Percentiles rank a stretch among this genome's conserved stretches.
Conservation (phyloP, 2,888 invertebrate genomes). For the Xestia xanthographa region DNA sequence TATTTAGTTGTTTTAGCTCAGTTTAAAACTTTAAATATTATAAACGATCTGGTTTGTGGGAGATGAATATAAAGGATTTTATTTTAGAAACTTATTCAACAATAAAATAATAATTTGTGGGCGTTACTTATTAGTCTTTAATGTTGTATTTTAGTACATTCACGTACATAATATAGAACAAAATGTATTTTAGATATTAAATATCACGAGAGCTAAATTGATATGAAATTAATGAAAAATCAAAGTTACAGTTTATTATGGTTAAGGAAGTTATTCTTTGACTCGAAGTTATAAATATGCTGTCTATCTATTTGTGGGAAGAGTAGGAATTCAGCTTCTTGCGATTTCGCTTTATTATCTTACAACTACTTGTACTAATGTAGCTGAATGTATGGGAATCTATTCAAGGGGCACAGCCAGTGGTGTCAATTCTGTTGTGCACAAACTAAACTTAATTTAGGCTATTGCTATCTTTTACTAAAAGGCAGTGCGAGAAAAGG, state of each 20-base stretch:
- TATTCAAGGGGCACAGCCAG: slow-evolving; percentile 9
- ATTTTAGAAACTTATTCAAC: slow-evolving; percentile 51
- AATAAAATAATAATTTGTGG: slow-evolving; percentile 52
- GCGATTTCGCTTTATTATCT: slow-evolving; percentile 38
- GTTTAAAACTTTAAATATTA: slow-evolving; percentile 28
- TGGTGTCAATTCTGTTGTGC: too few relatives aligned
- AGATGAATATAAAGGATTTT: slow-evolving; percentile 43
- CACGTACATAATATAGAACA: slow-evolving; percentile 66
- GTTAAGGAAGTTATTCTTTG: slow-evolving; percentile 53
- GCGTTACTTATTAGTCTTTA: slow-evolving; percentile 66
- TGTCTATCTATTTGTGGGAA: slow-evolving; percentile 35
- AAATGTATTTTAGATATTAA: slow-evolving; percentile 67
- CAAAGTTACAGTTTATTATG: slow-evolving; percentile 54
- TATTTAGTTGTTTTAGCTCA: slow-evolving; percentile 32
- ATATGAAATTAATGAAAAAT: slow-evolving; percentile 51
- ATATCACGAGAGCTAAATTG: slow-evolving; percentile 58
- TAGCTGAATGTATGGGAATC: slow-evolving; percentile 24
- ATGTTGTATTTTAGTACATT: slow-evolving; percentile 60
- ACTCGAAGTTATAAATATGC: slow-evolving; percentile 51
- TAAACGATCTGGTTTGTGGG: slow-evolving; percentile 16
- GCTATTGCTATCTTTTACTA: too few relatives aligned
- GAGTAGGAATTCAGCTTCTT: slow-evolving; percentile 26
- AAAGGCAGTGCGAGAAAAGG: too few relatives aligned
- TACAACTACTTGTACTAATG: slow-evolving; percentile 26
- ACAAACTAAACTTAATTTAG: too few relatives aligned